Conservation (phyloP, 1,140 invertebrate genomes). For the Drosophila kohkoa region DNA sequence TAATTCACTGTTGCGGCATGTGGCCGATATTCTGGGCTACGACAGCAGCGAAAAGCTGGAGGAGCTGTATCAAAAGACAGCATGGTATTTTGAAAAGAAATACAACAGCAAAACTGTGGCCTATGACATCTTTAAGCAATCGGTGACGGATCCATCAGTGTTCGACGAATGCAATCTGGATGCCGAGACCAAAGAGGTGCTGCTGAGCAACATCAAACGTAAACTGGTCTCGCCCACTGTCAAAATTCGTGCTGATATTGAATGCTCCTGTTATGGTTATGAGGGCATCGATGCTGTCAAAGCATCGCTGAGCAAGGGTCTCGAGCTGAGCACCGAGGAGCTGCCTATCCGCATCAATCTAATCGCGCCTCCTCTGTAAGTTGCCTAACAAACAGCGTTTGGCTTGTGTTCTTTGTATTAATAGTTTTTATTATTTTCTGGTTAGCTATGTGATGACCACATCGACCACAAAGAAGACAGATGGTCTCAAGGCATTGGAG, state of each 20-base stretch:
- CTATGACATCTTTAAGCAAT: constrained; percentile 99
- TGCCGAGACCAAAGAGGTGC: constrained; percentile 95
- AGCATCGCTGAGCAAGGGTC: constrained; percentile 94
- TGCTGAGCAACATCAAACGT: constrained; percentile 97
- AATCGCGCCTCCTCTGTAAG: constrained; percentile 97
- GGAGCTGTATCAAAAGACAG: constrained; percentile 98
- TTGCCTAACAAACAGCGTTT: too few species aligned
- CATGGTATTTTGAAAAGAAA: constrained; percentile 99
- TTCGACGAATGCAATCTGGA: constrained; percentile 98
- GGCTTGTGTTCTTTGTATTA: too few species aligned
- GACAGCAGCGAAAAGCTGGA: constrained; percentile 96
- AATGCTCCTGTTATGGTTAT: constrained; percentile 99
- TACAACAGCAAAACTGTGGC: constrained; percentile 97
- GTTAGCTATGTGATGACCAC: constrained; percentile 93
- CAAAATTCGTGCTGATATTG: constrained; percentile 98
- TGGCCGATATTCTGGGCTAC: constrained; percentile 97
- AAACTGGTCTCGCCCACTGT: constrained; percentile 99
- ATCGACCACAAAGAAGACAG: constrained; percentile 97
- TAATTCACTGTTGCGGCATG: constrained; percentile 98
- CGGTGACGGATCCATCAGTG: constrained; percentile 96
- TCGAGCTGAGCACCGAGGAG: constrained; percentile 96
- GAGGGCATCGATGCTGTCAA: constrained; percentile 99
- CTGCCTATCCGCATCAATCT: constrained; percentile 99
- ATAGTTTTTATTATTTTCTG: too few species aligned
- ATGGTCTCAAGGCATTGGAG: constrained; percentile 95